phyloP scores from a whole-genome alignment of 2,888 invertebrate genomes.

The Heterodera filipjevi region DNA sequence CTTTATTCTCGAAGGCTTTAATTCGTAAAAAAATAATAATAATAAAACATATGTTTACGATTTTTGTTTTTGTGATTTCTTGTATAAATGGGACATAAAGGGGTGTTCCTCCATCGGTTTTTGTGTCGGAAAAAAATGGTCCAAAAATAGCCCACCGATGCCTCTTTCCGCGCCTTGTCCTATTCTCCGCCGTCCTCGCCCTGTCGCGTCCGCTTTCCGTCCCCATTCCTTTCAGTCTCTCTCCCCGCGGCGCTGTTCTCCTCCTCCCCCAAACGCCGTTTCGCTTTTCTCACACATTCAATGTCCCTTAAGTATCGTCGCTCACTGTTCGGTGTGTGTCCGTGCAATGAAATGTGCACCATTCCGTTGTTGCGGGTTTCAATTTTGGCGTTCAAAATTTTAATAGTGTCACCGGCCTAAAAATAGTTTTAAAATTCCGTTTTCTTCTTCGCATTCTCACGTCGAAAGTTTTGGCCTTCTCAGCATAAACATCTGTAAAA shows the following conservation, averaged over 20 bases:
- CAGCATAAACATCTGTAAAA: neutral
- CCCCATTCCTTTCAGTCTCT: neutral
- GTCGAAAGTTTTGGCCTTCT: neutral
- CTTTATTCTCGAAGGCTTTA: conserved; percentile 62
- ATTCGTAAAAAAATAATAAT: conserved; percentile 44
- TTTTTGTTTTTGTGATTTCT: too few species aligned
- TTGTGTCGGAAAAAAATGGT: neutral
- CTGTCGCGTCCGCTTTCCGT: neutral
- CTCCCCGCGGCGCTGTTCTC: neutral
- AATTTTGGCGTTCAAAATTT: neutral
- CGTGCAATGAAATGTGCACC: neutral
- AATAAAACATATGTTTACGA: too few species aligned
- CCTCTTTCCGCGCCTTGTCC: neutral
- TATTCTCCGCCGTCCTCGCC: neutral
- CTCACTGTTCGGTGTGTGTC: neutral
- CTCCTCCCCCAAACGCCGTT: neutral
- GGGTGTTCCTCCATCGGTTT: too few species aligned
- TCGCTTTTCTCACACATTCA: conserved; percentile 4
- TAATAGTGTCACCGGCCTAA: neutral
- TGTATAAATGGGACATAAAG: too few species aligned
- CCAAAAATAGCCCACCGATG: neutral
- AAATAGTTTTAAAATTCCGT: neutral
- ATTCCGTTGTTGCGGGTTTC: neutral
- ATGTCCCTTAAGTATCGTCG: neutral
- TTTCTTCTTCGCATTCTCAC: too few species aligned